phyloP scores from a whole-genome alignment of 1,140 invertebrate genomes.

The Atta colombica region DNA sequence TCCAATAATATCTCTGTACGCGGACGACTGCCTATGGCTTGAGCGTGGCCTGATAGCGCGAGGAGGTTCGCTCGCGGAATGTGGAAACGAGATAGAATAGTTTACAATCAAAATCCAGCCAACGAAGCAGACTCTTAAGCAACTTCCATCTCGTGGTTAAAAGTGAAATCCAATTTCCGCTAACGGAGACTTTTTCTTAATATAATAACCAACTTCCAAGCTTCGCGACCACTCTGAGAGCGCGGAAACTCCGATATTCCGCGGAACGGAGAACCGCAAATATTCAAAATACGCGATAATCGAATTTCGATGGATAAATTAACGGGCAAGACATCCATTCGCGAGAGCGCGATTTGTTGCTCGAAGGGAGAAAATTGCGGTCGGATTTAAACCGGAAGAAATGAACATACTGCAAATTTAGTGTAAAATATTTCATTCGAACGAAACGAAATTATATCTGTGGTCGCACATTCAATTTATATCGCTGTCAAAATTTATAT shows the following conservation, averaged over 20 bases:
- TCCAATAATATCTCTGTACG: conserved; percentile 73
- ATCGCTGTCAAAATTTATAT: background rate
- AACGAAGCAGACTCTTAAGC: conserved; percentile 72
- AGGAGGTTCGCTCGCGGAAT: conserved; percentile 31
- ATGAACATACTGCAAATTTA: conserved; percentile 27
- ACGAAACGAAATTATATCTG: background rate
- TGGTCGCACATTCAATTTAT: background rate
- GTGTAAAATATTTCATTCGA: conserved; percentile 21
- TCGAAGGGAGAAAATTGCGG: conserved; percentile 1
- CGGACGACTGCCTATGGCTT: conserved; percentile 65
- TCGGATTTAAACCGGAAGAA: conserved; percentile 21
- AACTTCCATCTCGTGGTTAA: conserved; percentile 66
- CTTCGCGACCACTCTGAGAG: conserved; percentile 16
- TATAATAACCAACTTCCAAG: conserved; percentile 64
- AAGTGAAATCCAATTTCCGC: conserved; percentile 73
- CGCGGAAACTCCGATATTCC: conserved; percentile 49
- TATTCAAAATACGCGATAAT: conserved; percentile 62
- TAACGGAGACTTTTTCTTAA: conserved; percentile 54
- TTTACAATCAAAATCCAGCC: conserved; percentile 75
- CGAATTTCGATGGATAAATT: conserved; percentile 60
- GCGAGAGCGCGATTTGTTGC: conserved; percentile 34
- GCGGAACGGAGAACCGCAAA: conserved; percentile 39
- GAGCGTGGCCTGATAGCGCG: background rate
- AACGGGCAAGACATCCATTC: conserved; percentile 48
- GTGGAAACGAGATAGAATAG: conserved; percentile 64